Percentiles rank a stretch among this genome's conserved stretches.
These are phyloP conservation scores for Zygaena filipendulae DNA, from an alignment of 2,888 invertebrate species.

Conservation along the genomic window DNA sequence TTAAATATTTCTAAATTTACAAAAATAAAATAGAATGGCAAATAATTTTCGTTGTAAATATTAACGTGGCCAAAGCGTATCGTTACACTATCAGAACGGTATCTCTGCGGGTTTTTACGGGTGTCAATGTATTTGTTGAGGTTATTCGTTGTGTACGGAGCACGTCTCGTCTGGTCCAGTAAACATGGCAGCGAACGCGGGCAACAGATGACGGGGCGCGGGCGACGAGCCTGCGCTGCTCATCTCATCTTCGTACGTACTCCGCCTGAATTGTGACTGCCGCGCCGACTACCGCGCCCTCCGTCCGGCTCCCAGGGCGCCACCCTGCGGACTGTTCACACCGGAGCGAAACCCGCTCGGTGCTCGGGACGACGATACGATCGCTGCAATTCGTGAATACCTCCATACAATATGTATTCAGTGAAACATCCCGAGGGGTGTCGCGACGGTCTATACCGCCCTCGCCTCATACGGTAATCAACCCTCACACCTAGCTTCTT, in stretches of 20 bases:
- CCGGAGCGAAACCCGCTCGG: neutral
- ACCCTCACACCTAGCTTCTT: conserved; percentile 29
- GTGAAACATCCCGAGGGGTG: no score
- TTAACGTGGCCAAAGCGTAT: no score
- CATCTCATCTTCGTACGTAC: conserved; percentile 47
- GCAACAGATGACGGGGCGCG: conserved; percentile 65
- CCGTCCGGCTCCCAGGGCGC: conserved; percentile 33
- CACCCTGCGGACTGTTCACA: conserved; percentile 13
- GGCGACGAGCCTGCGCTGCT: conserved; percentile 59
- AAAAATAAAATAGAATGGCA: no score
- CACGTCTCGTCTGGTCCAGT: conserved; percentile 59
- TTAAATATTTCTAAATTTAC: no score
- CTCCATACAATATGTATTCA: no score
- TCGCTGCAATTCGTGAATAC: no score
- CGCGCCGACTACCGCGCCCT: conserved; percentile 23
- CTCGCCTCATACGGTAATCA: conserved; percentile 25
- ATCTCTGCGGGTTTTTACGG: no score
- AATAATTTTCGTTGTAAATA: no score
- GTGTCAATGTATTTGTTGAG: conserved; percentile 40
- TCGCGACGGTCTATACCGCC: no score
- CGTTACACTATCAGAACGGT: no score
- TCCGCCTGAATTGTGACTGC: conserved; percentile 17
- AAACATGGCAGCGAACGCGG: conserved; percentile 59
- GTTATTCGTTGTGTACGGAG: conserved; percentile 63
- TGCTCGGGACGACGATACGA: no score